Base-by-base conservation (phyloP, 2,888 invertebrate genomes). In the Chydorus sphaericus region DNA sequence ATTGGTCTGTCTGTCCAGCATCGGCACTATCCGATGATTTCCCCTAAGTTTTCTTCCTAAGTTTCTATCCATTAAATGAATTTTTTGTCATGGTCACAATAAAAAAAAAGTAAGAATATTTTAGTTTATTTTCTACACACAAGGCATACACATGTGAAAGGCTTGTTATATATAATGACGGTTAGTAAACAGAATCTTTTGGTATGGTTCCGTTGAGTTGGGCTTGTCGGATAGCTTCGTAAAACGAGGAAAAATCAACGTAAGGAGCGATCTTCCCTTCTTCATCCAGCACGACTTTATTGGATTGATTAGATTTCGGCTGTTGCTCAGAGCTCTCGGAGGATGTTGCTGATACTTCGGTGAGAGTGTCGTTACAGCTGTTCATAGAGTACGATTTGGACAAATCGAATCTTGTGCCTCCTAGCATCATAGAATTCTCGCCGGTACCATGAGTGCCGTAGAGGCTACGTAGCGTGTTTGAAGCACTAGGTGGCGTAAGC, bases 211-310 rank as follows among this genome's bases (percentile, higher is more conserved):
- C 83, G 63, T 79, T 79, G 59, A 72, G 71, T 60, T 76, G 74
- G 3, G 83, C 83, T 60, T 75, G 77, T 37, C 81, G 80, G 0
- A 85, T 77, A 65, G 82, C 83, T 58, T 76, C 75, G 63, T 81
- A 86, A 71, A 83, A 92, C 64, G 82, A 82, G 0, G 81, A 74
- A 68, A 92, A 92, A 68, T 88, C 84, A 0, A 92, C 88, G 66
- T 92, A 91, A 0, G 87, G 78, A 55, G 79, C 78, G 3, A 91
- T 82, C 65, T 77, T 78, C 23, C 80, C 77, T 65, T 85, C 80
- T 61, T 75, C 77, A 63, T 84, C 82, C 2, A 77, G 68, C 1
- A 30, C 16, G 31, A 55, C 16, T 23, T 18, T 44, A 2, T 20
- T 11, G 14, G 44, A 44, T 44, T 44, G 44, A 23, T 23, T 44